These are phyloP conservation scores for Lepidothrix coronata DNA, from an alignment of 2,113 vertebrate species.

Conservation along the genomic window DNA sequence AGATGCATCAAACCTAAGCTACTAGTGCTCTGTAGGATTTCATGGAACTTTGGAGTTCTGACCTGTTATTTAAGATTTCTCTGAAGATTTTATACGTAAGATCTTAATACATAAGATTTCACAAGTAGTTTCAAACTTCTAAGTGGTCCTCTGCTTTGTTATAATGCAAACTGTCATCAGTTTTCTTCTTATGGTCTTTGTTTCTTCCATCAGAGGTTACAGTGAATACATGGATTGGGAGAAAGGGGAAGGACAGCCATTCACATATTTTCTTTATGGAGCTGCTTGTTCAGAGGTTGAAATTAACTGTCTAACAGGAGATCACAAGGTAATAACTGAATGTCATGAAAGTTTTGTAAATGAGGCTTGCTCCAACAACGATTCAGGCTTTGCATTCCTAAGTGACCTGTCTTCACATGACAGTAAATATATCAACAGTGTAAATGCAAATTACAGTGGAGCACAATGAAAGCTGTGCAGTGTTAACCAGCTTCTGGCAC, in stretches of 20 bases:
- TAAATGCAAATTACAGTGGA: not conserved
- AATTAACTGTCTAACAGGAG: slow-evolving; percentile 88
- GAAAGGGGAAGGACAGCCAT: slow-evolving; percentile 81
- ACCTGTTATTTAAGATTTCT: not conserved
- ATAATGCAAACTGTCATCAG: not conserved
- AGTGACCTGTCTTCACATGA: not conserved
- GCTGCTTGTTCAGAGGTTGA: slow-evolving; percentile 88
- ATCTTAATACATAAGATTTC: not conserved
- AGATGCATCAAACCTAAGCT: not conserved
- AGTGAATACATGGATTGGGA: slow-evolving; percentile 84
- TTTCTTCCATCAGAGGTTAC: slow-evolving; percentile 75
- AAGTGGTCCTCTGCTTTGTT: not conserved
- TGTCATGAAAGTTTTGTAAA: not conserved
- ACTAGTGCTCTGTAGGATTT: not conserved
- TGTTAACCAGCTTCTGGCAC: not conserved
- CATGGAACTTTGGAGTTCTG: not conserved
- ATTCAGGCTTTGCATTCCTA: not conserved
- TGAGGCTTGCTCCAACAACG: not conserved
- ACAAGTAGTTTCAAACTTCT: not conserved
- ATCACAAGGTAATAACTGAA: slow-evolving; percentile 81
- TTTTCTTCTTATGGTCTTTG: not conserved
- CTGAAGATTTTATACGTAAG: not conserved
- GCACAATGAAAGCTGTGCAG: not conserved
- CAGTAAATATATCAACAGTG: not conserved
- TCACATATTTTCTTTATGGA: slow-evolving; percentile 81